A percentile compares a stretch with the other conserved stretches of the same genome.
Evolutionary conservation across 2,113 vertebrate species (phyloP).

Genomic region (Lamprotornis superbus): DNA sequence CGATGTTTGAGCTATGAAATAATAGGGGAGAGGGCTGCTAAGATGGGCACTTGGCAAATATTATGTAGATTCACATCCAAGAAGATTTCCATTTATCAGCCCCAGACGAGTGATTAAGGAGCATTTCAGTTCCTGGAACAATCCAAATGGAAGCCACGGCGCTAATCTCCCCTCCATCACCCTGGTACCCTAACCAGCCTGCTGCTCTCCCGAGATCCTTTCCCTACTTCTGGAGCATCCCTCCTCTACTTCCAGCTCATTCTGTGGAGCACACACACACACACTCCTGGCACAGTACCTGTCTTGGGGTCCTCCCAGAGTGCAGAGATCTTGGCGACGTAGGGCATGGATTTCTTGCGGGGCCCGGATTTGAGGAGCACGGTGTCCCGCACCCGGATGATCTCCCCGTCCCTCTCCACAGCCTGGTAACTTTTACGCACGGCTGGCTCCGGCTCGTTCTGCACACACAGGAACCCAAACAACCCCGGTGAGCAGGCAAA

Average conservation of each 20-base stretch:
- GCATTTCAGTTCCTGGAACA: neutral
- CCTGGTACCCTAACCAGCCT: neutral
- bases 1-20: neutral
- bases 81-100: neutral
- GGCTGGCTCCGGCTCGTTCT: slow-evolving; percentile 90
- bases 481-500: neutral
- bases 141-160: neutral
- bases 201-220: neutral
- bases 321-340: slow-evolving; percentile 94
- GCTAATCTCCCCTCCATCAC: neutral
- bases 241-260: neutral
- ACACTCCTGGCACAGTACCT: slow-evolving; percentile 68
- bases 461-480: neutral
- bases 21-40: neutral
- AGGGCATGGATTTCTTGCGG: slow-evolving; percentile 93
- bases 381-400: slow-evolving; percentile 92
- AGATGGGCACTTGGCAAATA: neutral
- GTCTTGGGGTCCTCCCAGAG: slow-evolving; percentile 97
- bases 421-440: slow-evolving; percentile 92
- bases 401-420: slow-evolving; percentile 88
- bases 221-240: neutral
- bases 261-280: fast-evolving
- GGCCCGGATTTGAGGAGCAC: slow-evolving; percentile 94
- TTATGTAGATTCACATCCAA: neutral
- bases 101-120: neutral